A percentile compares a stretch with the other conserved stretches of the same genome.
Conservation (phyloP, 35 echinoderm and acorn worm species). For the Lytechinus variegatus region DNA sequence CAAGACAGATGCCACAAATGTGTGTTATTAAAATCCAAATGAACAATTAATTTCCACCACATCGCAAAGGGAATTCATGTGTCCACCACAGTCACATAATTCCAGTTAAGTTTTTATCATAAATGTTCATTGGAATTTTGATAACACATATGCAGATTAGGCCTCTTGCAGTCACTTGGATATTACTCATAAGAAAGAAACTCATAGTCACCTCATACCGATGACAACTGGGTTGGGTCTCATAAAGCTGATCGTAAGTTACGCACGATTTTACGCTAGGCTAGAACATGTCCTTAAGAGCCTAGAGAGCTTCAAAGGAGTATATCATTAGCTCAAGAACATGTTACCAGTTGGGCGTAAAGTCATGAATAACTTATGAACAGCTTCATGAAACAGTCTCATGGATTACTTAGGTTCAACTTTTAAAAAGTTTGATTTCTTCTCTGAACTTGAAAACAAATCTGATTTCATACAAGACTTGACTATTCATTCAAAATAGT, state of each 20-base stretch:
- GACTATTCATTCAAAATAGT: background rate
- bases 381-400: no score
- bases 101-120: background rate
- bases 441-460: no score
- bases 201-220: background rate
- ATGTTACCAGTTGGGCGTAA: no score
- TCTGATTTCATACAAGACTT: background rate
- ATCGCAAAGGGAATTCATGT: background rate
- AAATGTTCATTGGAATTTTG: slow-evolving; percentile 7
- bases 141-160: background rate
- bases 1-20: background rate
- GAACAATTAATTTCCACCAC: background rate
- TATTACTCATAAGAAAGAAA: background rate
- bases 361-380: no score
- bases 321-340: no score
- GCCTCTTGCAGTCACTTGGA: background rate
- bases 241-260: background rate
- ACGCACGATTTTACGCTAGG: background rate
- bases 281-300: no score
- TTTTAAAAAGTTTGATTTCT: no score
- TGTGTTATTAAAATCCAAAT: background rate
- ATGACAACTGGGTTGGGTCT: background rate
- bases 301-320: no score
- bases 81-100: slow-evolving; percentile 26
- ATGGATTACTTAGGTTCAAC: no score